Conservation (phyloP, 2,888 invertebrate species). For the Pristionchus maxplancki region DNA sequence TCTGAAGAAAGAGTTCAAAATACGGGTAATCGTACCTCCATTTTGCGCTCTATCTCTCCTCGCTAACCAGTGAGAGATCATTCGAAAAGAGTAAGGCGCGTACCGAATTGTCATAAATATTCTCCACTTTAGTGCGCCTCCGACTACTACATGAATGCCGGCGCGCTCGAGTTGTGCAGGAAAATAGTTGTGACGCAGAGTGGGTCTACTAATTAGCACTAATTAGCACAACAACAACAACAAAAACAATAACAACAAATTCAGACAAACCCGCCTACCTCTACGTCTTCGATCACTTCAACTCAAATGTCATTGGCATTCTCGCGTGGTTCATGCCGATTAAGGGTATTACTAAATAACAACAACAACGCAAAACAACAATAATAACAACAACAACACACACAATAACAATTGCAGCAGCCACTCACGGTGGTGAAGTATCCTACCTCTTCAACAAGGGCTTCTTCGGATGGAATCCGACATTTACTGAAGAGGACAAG, state of each 20-base stretch:
- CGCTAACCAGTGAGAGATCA: too few relatives aligned
- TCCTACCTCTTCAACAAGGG: constrained; percentile 8
- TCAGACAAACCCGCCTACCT: constrained; percentile 60
- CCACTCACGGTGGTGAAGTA: neutral
- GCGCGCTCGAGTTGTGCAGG: neutral
- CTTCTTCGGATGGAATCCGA: neutral
- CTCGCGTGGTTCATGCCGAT: constrained; percentile 62
- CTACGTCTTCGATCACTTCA: constrained; percentile 68
- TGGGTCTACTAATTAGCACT: neutral
- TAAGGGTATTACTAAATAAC: neutral
- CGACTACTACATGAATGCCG: neutral
- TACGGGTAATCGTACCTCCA: too few relatives aligned
- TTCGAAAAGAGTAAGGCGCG: too few relatives aligned
- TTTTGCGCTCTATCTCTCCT: too few relatives aligned
- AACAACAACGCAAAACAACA: too few relatives aligned
- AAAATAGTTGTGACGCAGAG: neutral
- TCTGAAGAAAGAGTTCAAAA: too few relatives aligned
- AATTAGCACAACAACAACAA: too few relatives aligned
- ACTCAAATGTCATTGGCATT: constrained; percentile 65
- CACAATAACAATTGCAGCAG: too few relatives aligned
- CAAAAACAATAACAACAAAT: neutral
- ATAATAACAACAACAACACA: too few relatives aligned
- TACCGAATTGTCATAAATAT: too few relatives aligned
- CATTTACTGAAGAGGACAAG: neutral
- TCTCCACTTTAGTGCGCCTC: neutral